These are phyloP conservation scores for Rhyzopertha dominica DNA, from an alignment of 1,140 invertebrate species.

Conservation along the genomic window DNA sequence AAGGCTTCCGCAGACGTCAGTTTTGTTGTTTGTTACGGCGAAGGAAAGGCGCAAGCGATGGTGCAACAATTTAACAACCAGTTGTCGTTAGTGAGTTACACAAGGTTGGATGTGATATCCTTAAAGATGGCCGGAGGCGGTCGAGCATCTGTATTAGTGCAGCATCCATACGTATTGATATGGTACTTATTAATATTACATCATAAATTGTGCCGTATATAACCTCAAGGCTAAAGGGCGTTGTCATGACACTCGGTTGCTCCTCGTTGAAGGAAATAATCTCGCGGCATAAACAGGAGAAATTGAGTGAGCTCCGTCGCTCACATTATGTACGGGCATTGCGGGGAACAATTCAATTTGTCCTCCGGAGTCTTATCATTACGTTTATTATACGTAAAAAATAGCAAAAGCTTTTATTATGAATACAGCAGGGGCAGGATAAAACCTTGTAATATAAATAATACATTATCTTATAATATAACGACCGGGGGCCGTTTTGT, in stretches of 20 bases:
- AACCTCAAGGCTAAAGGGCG: constrained; percentile 13
- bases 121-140: constrained; percentile 2
- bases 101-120: too few species aligned
- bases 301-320: constrained; percentile 12
- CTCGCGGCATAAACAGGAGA: constrained; percentile 13
- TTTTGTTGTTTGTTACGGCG: too few species aligned
- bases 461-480: too few species aligned
- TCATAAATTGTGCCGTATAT: constrained; percentile 18
- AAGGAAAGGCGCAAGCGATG: too few species aligned
- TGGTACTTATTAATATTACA: constrained; percentile 21
- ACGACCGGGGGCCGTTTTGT: too few species aligned
- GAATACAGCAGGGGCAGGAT: too few species aligned
- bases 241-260: constrained; percentile 13
- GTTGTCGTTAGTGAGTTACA: too few species aligned
- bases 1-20: too few species aligned
- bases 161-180: constrained; percentile 17
- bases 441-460: too few species aligned
- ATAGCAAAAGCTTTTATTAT: too few species aligned
- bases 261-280: constrained; percentile 14
- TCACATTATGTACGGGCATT: not conserved
- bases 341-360: constrained; percentile 1
- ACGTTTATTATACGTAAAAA: not conserved
- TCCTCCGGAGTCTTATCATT: constrained; percentile 1
- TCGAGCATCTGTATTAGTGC: constrained; percentile 16
- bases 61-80: too few species aligned